Evolutionary conservation across 2,888 invertebrate genomes (phyloP), one percentile per base, ranked within the genome.

Genomic region (Linnaemya tessellans): DNA sequence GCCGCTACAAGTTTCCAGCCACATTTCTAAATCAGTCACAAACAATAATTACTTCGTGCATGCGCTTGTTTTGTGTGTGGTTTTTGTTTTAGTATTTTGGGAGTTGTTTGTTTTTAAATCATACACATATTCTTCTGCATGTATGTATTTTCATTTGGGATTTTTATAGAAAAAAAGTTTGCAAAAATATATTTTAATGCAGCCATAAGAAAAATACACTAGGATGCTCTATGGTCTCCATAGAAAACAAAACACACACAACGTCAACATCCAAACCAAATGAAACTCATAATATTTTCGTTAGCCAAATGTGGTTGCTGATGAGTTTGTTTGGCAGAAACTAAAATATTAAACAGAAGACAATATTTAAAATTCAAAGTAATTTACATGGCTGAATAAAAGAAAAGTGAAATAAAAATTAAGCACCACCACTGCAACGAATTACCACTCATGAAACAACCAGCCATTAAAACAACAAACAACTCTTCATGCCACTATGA

Each of bases 361-460:
- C 46, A 68, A 18, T 35, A 65, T 84, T 75, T 68, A 79, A 79
- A 68, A 74, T 79, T 73, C 25, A 78, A 67, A 41, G 64, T 70
- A 73, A 62, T 62, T 74, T 74, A 73, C 38, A 79, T 70, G 30
- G 25, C 15, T 64, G 43, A 13, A 8, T 11, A 18, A 9, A 22
- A 41, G n/a, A 62, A 15, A 46, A 46, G 3, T 3, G 51, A 18
- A 79, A 70, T 46, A 10, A 79, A 71, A 79, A 49, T 18, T 46
- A 64, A 68, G 15, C 20, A 74, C 30, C 41, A 75, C 41, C n/a
- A 71, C 43, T 65, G 10, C 65, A 83, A 58, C 51, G 65, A 80
- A 74, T 51, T 35, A n/a, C 51, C 46, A 75, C 75, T 75, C 68
- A 35, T 62, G 25, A 49, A 77, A 75, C 58, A 64, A 74, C 10